Conservation (phyloP, 2,113 vertebrate species). For the Calypte anna region DNA sequence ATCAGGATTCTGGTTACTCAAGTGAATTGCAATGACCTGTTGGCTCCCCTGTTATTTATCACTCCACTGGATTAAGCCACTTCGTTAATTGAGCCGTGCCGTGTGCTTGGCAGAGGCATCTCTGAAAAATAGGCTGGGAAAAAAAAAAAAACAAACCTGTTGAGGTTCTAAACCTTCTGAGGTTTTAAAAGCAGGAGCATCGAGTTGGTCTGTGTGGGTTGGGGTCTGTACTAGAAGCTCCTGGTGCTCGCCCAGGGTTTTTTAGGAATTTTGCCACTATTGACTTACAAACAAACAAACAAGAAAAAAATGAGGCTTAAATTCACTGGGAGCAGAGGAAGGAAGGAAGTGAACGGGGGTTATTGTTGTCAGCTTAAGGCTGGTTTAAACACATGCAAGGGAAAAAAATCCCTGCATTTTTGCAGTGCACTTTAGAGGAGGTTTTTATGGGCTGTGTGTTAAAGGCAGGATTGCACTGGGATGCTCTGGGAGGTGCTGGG, state of each 20-base stretch:
- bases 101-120: neutral
- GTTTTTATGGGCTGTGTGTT: neutral
- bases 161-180: neutral
- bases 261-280: constrained; percentile 51
- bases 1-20: constrained; percentile 47
- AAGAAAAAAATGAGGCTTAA: neutral
- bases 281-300: neutral
- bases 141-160: neutral
- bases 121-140: neutral
- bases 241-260: neutral
- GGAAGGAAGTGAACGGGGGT: constrained; percentile 48
- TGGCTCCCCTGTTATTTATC: constrained; percentile 46
- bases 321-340: constrained; percentile 38
- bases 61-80: constrained; percentile 21
- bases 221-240: neutral
- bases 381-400: constrained; percentile 9
- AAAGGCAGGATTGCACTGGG: neutral
- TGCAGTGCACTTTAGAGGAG: neutral
- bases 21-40: constrained; percentile 60
- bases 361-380: constrained; percentile 47
- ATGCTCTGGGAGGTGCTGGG: neutral
- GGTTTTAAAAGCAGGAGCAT: neutral
- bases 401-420: neutral
- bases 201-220: neutral
- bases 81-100: neutral